Conservation (phyloP, 2,888 invertebrate species). For the Blastobasis lacticolella region DNA sequence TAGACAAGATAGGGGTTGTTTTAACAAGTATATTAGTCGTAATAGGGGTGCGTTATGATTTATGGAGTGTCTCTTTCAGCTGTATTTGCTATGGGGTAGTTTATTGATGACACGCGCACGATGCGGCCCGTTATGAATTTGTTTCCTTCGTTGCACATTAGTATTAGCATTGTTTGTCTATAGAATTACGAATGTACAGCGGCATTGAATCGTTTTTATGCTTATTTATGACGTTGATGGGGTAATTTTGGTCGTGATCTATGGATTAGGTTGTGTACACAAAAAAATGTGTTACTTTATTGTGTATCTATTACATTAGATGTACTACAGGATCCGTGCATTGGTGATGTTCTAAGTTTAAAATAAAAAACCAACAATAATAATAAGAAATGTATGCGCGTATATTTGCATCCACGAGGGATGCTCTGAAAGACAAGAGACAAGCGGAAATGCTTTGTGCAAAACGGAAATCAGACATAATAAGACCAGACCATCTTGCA, state of each 20-base stretch:
- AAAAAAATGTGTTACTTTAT: no score
- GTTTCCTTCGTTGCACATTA: constrained; percentile 28
- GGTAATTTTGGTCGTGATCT: no score
- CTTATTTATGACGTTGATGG: no score
- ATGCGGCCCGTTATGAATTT: constrained; percentile 37
- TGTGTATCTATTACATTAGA: no score
- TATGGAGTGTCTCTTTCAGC: constrained; percentile 67
- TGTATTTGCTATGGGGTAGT: constrained; percentile 54
- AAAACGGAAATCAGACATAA: constrained; percentile 62
- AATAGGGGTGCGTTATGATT: constrained; percentile 63
- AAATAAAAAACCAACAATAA: neutral
- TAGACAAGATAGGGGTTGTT: constrained; percentile 71
- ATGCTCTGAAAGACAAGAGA: constrained; percentile 63
- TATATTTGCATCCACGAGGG: constrained; percentile 58
- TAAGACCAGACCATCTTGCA: constrained; percentile 53
- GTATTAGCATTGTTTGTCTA: no score
- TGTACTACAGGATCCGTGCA: no score
- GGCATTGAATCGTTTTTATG: no score
- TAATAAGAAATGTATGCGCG: neutral
- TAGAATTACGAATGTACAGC: no score
- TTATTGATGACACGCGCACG: constrained; percentile 66
- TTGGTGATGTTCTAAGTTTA: neutral
- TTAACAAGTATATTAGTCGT: constrained; percentile 70
- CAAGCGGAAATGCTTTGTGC: constrained; percentile 65
- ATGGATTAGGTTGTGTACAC: no score